phyloP scores from a whole-genome alignment of 2,797 vertebrate species.

The Onychomys leucogaster region DNA sequence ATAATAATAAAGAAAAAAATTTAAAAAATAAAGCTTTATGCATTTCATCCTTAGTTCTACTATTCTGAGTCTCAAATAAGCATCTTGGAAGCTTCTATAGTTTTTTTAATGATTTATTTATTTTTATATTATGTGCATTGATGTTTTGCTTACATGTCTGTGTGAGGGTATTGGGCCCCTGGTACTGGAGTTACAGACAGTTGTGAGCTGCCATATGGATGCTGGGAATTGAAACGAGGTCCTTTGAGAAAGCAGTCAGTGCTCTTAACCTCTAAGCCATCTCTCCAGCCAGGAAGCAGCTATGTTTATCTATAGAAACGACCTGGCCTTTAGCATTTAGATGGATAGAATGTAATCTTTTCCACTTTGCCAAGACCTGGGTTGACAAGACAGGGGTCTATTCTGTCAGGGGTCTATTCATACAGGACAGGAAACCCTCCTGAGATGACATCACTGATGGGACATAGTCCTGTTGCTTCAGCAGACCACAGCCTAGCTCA shows the following conservation, averaged over 20 bases:
- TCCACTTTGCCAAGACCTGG: neutral
- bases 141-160: neutral
- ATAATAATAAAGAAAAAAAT: too few relatives aligned
- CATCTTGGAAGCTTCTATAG: neutral
- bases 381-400: neutral
- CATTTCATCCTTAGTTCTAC: neutral
- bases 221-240: neutral
- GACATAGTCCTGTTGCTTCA: accelerated
- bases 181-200: neutral
- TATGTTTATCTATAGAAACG: neutral
- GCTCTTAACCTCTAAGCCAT: neutral
- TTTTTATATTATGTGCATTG: neutral
- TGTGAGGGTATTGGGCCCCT: neutral
- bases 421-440: neutral
- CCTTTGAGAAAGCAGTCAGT: neutral
- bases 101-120: neutral
- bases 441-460: neutral
- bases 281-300: neutral
- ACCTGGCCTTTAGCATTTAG: constrained; percentile 41
- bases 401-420: neutral
- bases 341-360: neutral
- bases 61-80: constrained; percentile 27
- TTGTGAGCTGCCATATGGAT: neutral
- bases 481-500: neutral
- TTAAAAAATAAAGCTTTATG: neutral